Conservation (phyloP, 1,140 invertebrate genomes). For the Euura lappo region DNA sequence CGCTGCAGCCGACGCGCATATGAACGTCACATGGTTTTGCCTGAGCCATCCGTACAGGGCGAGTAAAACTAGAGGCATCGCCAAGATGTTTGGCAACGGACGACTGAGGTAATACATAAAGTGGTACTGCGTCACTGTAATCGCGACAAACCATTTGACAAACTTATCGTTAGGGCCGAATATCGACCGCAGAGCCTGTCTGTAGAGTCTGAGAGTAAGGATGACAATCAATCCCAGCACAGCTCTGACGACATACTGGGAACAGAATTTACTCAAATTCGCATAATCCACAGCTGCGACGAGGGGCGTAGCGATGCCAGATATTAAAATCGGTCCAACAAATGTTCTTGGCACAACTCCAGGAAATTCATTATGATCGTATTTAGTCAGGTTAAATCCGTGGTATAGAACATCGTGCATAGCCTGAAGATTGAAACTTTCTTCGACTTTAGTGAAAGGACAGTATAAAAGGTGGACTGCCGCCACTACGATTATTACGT, state of each 20-base stretch:
- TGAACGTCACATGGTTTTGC: slow-evolving; percentile 76
- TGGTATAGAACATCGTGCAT: slow-evolving; percentile 96
- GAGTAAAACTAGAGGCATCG: slow-evolving; percentile 85
- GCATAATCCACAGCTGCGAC: slow-evolving; percentile 72
- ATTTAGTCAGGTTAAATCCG: slow-evolving; percentile 82
- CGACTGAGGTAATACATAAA: slow-evolving; percentile 97
- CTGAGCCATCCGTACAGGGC: slow-evolving; percentile 87
- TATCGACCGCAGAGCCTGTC: slow-evolving; percentile 71
- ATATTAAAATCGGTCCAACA: slow-evolving; percentile 88
- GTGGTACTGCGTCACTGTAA: slow-evolving; percentile 95
- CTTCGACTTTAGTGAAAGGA: slow-evolving; percentile 99
- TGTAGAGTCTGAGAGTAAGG: slow-evolving; percentile 74
- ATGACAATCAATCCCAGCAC: slow-evolving; percentile 80
- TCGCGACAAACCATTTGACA: slow-evolving; percentile 81
- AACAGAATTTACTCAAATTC: slow-evolving; percentile 84
- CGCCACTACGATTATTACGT: slow-evolving; percentile 67
- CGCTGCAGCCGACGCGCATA: slow-evolving; percentile 83
- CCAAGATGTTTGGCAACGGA: slow-evolving; percentile 96
- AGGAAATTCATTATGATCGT: slow-evolving; percentile 98
- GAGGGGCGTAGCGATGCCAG: slow-evolving; percentile 79
- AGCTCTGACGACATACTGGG: slow-evolving; percentile 89
- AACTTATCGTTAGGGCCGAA: slow-evolving; percentile 84
- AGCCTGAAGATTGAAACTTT: slow-evolving; percentile 98
- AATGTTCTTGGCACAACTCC: slow-evolving; percentile 98
- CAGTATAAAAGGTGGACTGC: slow-evolving; percentile 83